A percentile compares a stretch with the other conserved stretches of the same genome.
Evolutionary conservation across 2,888 invertebrate genomes (phyloP).

Genomic region (Lathronympha strigana): DNA sequence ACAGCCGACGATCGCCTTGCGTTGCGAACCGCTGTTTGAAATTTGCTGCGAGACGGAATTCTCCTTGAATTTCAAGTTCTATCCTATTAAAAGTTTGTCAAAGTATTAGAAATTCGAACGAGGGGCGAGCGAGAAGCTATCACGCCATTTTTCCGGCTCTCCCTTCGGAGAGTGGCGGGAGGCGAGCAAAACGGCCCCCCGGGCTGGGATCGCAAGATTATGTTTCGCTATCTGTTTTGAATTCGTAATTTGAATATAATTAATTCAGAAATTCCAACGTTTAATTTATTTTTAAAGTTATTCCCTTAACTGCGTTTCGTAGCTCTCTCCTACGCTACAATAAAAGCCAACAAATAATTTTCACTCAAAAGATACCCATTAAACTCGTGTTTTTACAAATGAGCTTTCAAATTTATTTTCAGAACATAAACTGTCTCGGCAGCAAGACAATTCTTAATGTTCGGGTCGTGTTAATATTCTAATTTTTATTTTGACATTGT

Average conservation of each 20-base stretch:
- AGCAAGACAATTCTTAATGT: slow-evolving; percentile 53
- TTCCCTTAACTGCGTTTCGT: slow-evolving; percentile 52
- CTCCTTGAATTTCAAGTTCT: slow-evolving; percentile 79
- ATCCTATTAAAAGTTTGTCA: slow-evolving; percentile 83
- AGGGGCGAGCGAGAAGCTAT: slow-evolving; percentile 81
- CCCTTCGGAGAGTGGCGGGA: slow-evolving; percentile 56
- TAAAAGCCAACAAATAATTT: slow-evolving; percentile 47
- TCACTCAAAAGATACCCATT: slow-evolving; percentile 46
- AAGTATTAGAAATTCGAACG: slow-evolving; percentile 83
- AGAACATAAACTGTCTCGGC: slow-evolving; percentile 46
- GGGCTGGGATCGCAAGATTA: slow-evolving; percentile 64
- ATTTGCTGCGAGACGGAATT: slow-evolving; percentile 70
- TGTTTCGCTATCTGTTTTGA: slow-evolving; percentile 67
- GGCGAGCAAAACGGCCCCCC: slow-evolving; percentile 51
- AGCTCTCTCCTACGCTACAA: slow-evolving; percentile 47
- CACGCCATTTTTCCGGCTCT: slow-evolving; percentile 69
- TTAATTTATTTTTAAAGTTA: slow-evolving; percentile 62
- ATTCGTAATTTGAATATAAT: slow-evolving; percentile 67
- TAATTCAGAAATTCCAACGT: slow-evolving; percentile 58
- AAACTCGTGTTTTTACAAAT: slow-evolving; percentile 41
- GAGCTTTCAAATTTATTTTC: slow-evolving; percentile 45
- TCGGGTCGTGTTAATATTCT: slow-evolving; percentile 66
- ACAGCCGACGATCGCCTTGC: slow-evolving; percentile 55
- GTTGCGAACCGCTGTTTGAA: slow-evolving; percentile 61
- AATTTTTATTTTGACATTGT: slow-evolving; percentile 80